Base-by-base conservation (phyloP, 1,140 invertebrate genomes). In the Bombus balteatus region DNA sequence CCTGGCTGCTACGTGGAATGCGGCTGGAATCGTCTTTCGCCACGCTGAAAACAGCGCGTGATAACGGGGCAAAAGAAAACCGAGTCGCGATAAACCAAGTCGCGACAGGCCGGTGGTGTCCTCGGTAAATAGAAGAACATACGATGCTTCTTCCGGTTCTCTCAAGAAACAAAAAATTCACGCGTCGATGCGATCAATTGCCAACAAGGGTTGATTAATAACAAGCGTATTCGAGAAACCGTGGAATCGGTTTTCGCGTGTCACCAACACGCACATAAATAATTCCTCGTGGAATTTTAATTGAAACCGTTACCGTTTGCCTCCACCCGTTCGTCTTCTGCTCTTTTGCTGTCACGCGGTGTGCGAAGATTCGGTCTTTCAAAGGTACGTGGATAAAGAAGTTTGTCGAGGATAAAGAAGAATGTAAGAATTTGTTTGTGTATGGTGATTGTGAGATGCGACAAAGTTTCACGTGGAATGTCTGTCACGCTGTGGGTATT, bases 11-110 rank as follows among this genome's bases (percentile, higher is more conserved):
- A 89, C 80, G 87, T 90, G 86, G 89, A 92, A 90, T 79, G 81
- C 53, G 68, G 76, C 32, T 73, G 39, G 75, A 53, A 78, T 57
- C 78, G 71, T 87, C 65, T 47, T 70, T 75, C 32, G n/a, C 39
- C 73, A 83, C 75, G 77, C 32, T 86, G 68, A 86, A 90, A 89
- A 86, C 81, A 71, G 32, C 25, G 74, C 10, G 53, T 87, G 90
- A 92, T 92, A 93, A 92, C 86, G 3, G 77, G 25, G 78, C 85
- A 86, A 91, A 41, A 92, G 86, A 92, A 90, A 93, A 88, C 89
- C 84, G 81, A 71, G 71, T 15, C 32, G 18, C 86, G 89, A 91
- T 90, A 89, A 92, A 89, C 85, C 70, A 80, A 83, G 79, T 90
- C 82, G 86, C 81, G 85, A 91, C 88, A 91, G 90, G 73, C 91